Evolutionary conservation across 30 jellyfish, hydroid and myxozoan species (phyloP).

Genomic region (Pseudorhiza aurosa): DNA sequence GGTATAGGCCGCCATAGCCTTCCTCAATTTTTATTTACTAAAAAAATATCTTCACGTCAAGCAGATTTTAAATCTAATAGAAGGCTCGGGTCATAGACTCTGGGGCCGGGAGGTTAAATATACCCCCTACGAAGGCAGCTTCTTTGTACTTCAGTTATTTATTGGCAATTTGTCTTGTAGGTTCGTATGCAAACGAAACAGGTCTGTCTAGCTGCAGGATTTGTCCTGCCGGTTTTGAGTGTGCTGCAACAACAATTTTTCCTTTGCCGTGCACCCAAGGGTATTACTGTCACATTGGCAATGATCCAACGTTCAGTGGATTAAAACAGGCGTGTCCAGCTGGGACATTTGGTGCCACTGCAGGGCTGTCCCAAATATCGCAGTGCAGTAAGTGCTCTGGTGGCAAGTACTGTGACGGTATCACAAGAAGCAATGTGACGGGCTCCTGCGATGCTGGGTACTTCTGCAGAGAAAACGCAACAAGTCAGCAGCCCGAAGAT

Average conservation of each 20-base stretch:
- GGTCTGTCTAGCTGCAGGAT: constrained; percentile 75
- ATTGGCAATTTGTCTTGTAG: constrained; percentile 25
- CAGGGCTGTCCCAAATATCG: constrained; percentile 29
- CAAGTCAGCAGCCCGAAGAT: constrained; percentile 61
- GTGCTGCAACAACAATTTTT: constrained; percentile 66
- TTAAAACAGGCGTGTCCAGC: constrained; percentile 78
- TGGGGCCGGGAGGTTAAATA: no score
- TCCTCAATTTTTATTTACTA: no score
- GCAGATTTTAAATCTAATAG: no score
- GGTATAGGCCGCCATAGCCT: no score
- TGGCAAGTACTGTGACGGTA: constrained; percentile 86
- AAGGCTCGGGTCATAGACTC: no score
- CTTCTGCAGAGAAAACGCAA: constrained; percentile 79
- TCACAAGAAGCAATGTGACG: constrained; percentile 50
- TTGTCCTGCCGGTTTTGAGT: constrained; percentile 97
- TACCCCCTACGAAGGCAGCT: no score
- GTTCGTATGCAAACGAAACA: constrained; percentile 76
- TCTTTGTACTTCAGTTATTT: neutral
- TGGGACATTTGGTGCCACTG: constrained; percentile 91
- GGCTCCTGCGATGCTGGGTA: constrained; percentile 97
- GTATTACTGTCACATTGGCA: constrained; percentile 90
- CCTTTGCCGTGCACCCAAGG: constrained; percentile 95
- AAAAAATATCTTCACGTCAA: no score
- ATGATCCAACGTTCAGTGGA: constrained; percentile 66
- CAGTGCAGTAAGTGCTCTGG: constrained; percentile 92